Percentiles rank a stretch among this genome's conserved stretches.
Evolutionary conservation across 2,797 vertebrate genomes (phyloP).

Genomic region (Semotilus atromaculatus): DNA sequence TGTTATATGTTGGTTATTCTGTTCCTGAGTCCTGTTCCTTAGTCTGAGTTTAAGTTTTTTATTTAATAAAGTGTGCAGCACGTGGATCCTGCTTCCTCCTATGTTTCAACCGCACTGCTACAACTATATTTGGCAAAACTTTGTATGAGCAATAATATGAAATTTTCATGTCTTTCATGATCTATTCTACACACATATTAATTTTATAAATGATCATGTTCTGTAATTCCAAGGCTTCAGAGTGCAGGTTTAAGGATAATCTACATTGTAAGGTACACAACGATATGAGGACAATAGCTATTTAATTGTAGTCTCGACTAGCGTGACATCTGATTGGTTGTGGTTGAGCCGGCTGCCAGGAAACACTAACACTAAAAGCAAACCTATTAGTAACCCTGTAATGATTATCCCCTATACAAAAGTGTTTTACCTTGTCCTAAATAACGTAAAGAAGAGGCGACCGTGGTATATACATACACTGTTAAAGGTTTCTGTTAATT

Average conservation of each 20-base stretch:
- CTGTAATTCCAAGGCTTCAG: neutral
- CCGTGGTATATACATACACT: neutral
- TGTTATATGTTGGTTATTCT: too few relatives aligned
- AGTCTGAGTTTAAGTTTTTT: too few relatives aligned
- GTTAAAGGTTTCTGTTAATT: too few relatives aligned
- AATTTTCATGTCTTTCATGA: conserved; percentile 9
- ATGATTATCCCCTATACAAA: neutral
- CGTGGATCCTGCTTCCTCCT: too few relatives aligned
- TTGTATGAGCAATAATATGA: neutral
- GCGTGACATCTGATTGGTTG: conserved; percentile 6
- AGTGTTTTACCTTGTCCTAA: neutral
- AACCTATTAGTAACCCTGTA: neutral
- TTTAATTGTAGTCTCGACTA: neutral
- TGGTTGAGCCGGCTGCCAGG: neutral
- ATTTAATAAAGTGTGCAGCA: too few relatives aligned
- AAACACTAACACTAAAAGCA: conserved; percentile 2
- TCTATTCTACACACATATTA: neutral
- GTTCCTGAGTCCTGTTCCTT: too few relatives aligned
- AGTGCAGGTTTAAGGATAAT: neutral
- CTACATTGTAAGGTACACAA: neutral
- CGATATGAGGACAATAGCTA: neutral
- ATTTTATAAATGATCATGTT: neutral
- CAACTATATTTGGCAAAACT: neutral
- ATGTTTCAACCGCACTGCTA: too few relatives aligned
- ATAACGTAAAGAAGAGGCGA: neutral